Evolutionary conservation across 2,797 vertebrate genomes (phyloP).

Genomic region (Cryptoprocta ferox): DNA sequence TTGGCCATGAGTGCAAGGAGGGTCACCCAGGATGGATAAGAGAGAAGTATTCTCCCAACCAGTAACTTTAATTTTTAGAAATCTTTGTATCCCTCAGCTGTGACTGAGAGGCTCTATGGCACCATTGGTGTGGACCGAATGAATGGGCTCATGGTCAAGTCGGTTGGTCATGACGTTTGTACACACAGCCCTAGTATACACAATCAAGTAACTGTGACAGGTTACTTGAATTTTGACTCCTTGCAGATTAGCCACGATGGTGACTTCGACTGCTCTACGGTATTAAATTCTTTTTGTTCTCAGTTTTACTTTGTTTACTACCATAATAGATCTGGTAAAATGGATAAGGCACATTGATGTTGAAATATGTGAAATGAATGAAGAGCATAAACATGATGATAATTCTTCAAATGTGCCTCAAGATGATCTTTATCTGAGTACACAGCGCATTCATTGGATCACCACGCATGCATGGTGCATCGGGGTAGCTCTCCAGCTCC

Average conservation of each 20-base stretch:
- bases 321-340: not conserved
- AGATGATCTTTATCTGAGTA: not conserved
- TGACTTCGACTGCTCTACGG: not conserved
- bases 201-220: not conserved
- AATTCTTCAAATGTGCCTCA: not conserved
- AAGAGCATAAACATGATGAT: not conserved
- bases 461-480: accelerated
- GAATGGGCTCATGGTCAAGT: not conserved
- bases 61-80: not conserved
- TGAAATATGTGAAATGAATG: conserved; percentile 1
- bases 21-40: not conserved
- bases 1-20: not conserved
- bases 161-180: not conserved
- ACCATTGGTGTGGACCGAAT: not conserved
- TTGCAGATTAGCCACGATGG: not conserved
- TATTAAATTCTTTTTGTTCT: not conserved
- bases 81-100: not conserved
- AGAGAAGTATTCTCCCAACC: not conserved
- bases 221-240: not conserved
- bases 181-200: too few relatives aligned
- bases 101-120: not conserved
- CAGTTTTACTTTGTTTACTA: conserved; percentile 1
- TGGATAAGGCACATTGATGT: not conserved
- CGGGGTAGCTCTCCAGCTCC: not conserved
- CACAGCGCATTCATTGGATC: not conserved